A percentile compares a stretch with the other conserved stretches of the same genome.
These are phyloP conservation scores for Ascidia mentula DNA, from an alignment of 23 tunicate species.

Conservation along the genomic window DNA sequence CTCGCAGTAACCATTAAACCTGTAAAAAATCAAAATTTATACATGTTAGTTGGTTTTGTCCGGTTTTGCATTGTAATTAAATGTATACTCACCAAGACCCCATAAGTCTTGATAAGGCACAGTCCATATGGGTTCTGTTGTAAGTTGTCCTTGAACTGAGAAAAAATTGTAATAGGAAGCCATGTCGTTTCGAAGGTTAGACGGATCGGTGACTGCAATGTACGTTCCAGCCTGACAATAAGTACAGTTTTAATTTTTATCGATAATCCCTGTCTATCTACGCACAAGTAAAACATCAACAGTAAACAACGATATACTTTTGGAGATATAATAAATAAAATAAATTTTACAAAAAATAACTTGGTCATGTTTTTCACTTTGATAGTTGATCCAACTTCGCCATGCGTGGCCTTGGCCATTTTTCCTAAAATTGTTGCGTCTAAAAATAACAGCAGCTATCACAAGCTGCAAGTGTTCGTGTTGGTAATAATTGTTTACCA, in stretches of 20 bases:
- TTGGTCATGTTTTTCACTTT: not conserved
- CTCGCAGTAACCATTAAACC: slow-evolving; percentile 6
- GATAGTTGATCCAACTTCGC: not conserved
- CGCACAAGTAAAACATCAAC: no score
- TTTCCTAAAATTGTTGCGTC: not conserved
- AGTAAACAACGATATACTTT: no score
- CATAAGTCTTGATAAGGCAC: not conserved
- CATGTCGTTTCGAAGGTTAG: slow-evolving; percentile 1
- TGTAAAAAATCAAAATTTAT: not conserved
- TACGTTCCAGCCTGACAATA: not conserved
- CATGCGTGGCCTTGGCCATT: slow-evolving; percentile 12
- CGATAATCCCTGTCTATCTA: no score
- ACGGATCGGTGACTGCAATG: not conserved
- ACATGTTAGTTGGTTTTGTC: no score
- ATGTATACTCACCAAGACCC: not conserved
- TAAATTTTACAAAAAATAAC: no score
- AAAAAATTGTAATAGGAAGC: slow-evolving; percentile 5
- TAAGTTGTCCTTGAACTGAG: not conserved
- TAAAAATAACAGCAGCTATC: not conserved
- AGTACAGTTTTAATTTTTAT: no score
- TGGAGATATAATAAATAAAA: no score
- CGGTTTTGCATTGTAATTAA: no score
- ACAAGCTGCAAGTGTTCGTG: not conserved
- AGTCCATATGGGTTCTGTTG: not conserved
- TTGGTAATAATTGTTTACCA: not conserved